Base-by-base conservation (phyloP, 2,888 invertebrate species). In the Apamea monoglypha region DNA sequence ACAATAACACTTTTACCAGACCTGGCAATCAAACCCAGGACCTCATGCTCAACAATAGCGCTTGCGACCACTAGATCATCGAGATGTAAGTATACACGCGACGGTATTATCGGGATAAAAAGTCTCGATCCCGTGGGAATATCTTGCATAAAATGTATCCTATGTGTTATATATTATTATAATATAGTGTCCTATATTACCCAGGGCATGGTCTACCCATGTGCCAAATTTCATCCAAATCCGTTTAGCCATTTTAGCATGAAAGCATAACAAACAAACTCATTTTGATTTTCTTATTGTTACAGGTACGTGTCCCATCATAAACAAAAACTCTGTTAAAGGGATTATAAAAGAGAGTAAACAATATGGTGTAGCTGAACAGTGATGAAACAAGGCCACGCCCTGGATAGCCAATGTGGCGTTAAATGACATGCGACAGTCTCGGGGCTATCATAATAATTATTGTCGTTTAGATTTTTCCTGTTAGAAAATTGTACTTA, bases 331-430 rank as follows among this genome's bases (percentile, higher is more conserved):
- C 10, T 36, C 6, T 29, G 25, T 12, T n/a, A 29, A 29, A 66
- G 25, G 25, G 36, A 8, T 44, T 53, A 16, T 7, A 61, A 76
- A 25, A 29, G 6, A 21, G 70, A 71, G 50, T 21, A 81, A 78
- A 81, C 74, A 82, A 44, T 25, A 71, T 84, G 36, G 53, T 53
- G 44, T 47, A 53, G 18, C 36, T 47, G 18, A 68, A 56, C 44
- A 18, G 78, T 74, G 71, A 69, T 69, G 12, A 74, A 82, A 84
- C 72, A 78, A 76, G 88, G 88, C 66, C 84, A 69, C 64, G 84
- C 64, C 82, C 87, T 82, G 80, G 63, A 82, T 87, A 82, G 75
- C 56, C 78, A 86, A 82, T 82, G 88, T 77, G 75, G 78, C 88
- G 88, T 76, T 74, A 78, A 86, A 84, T 86, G 75, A 71, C 78